These are phyloP conservation scores for Epistrophella euchroma DNA, from an alignment of 2,888 invertebrate species.

Conservation along the genomic window DNA sequence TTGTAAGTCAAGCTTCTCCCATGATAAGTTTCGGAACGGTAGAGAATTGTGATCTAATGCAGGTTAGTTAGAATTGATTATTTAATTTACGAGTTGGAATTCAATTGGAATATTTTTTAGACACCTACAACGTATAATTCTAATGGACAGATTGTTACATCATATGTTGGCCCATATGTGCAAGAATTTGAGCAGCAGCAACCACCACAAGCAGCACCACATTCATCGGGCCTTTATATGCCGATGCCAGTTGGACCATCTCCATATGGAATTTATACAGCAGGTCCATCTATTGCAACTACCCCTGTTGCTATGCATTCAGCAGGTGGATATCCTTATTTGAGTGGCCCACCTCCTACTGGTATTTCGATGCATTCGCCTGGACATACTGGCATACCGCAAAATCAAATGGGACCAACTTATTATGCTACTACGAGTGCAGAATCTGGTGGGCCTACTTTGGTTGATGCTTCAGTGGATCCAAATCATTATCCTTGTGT, in stretches of 20 bases:
- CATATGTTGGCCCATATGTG: conserved; percentile 66
- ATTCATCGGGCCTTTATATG: conserved; percentile 76
- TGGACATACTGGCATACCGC: conserved; percentile 53
- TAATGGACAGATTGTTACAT: conserved; percentile 61
- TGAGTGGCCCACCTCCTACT: conserved; percentile 67
- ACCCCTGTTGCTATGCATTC: conserved; percentile 68
- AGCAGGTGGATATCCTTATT: conserved; percentile 69
- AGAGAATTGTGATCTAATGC: conserved; percentile 60
- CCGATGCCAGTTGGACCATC: conserved; percentile 77
- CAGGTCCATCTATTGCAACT: conserved; percentile 73
- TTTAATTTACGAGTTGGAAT: background rate
- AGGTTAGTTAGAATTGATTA: conserved; percentile 42
- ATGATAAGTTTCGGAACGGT: conserved; percentile 53
- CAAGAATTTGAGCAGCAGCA: conserved; percentile 69
- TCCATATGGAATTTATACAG: conserved; percentile 77
- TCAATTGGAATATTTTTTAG: conserved; percentile 31
- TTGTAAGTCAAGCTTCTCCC: conserved; percentile 77
- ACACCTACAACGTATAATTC: conserved; percentile 72
- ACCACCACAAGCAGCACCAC: conserved; percentile 55
- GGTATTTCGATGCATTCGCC: conserved; percentile 64
- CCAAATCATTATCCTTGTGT: conserved; percentile 76
- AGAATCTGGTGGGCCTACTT: conserved; percentile 45
- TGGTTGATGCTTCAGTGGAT: conserved; percentile 69
- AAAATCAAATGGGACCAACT: conserved; percentile 47
- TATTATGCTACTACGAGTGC: conserved; percentile 50